These are phyloP conservation scores for Pseudeuparius sepicola DNA, from an alignment of 2,888 invertebrate genomes.

Conservation along the genomic window DNA sequence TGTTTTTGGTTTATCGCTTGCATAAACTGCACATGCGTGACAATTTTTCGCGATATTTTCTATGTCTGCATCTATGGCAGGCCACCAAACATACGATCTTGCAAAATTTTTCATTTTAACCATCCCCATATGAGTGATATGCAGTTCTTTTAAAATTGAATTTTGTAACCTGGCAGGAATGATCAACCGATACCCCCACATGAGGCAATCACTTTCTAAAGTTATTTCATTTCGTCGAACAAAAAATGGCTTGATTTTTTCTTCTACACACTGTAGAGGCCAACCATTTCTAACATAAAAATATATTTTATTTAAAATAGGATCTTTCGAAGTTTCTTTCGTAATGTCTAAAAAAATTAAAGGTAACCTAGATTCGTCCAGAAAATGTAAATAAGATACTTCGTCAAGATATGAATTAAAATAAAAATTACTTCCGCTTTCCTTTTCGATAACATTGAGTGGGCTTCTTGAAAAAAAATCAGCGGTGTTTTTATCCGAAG, in stretches of 20 bases:
- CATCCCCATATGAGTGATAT: background rate
- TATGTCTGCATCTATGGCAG: background rate
- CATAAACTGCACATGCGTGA: background rate
- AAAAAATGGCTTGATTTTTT: background rate
- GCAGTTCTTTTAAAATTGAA: background rate
- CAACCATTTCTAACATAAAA: constrained; percentile 2
- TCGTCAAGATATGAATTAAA: too few species aligned
- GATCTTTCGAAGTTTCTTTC: too few species aligned
- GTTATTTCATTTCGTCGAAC: background rate
- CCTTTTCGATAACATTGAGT: too few species aligned
- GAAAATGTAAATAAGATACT: too few species aligned
- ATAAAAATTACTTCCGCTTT: too few species aligned
- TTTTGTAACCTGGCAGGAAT: constrained; percentile 1
- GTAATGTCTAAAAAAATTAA: too few species aligned
- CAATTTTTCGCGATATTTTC: constrained; percentile 1
- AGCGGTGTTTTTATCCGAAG: too few species aligned
- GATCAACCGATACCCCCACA: constrained; percentile 1
- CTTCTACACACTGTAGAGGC: background rate
- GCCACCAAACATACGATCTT: constrained; percentile 1
- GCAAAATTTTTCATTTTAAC: background rate
- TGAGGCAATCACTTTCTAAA: background rate
- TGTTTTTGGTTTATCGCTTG: background rate
- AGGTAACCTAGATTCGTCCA: too few species aligned
- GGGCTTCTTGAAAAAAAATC: too few species aligned
- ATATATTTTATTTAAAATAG: too few species aligned